Conservation (phyloP, 2,888 invertebrate genomes). For the Lepidochitona cinerea region DNA sequence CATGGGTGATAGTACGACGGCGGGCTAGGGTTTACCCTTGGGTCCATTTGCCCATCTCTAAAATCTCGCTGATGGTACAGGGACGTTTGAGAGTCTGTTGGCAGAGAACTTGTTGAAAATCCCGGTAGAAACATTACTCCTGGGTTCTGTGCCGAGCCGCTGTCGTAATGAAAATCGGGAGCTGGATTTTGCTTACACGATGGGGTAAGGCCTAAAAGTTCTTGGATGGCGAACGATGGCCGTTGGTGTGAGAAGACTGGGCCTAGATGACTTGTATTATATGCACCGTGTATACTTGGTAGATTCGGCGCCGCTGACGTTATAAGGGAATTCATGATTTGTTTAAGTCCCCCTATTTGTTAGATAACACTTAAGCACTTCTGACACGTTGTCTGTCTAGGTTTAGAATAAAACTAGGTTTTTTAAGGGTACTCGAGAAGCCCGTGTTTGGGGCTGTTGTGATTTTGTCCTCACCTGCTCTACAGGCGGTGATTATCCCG, state of each 20-base stretch:
- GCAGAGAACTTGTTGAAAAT: background rate
- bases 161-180: conserved; percentile 33
- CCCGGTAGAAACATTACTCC: background rate
- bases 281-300: background rate
- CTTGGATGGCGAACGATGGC: conserved; percentile 90
- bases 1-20: background rate
- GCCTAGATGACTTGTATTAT: conserved; percentile 38
- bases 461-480: background rate
- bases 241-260: conserved; percentile 77
- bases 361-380: background rate
- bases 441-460: background rate
- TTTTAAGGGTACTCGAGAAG: background rate
- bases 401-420: background rate
- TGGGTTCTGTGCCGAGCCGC: background rate
- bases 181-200: conserved; percentile 48
- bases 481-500: background rate
- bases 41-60: background rate
- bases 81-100: background rate
- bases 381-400: background rate
- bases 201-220: conserved; percentile 79
- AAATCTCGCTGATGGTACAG: background rate
- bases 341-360: background rate
- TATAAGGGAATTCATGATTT: background rate
- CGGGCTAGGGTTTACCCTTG: background rate
- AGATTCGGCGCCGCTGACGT: background rate